These are phyloP conservation scores for Drosophila affinis DNA, from an alignment of 2,888 invertebrate species.

Conservation along the genomic window DNA sequence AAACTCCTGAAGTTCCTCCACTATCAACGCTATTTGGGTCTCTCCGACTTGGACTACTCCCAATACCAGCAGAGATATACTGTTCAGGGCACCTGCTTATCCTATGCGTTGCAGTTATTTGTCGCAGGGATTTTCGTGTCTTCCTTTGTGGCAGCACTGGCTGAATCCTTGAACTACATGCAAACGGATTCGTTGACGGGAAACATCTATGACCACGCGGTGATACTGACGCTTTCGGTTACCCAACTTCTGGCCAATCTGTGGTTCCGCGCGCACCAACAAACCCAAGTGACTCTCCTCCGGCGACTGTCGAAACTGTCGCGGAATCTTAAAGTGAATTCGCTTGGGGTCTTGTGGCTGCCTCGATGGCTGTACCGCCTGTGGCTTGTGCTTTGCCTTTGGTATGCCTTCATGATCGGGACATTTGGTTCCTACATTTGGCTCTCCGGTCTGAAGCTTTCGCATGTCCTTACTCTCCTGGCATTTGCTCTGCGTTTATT, in stretches of 20 bases:
- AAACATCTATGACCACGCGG: constrained; percentile 42
- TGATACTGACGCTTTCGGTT: constrained; percentile 29
- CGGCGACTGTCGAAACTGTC: constrained; percentile 16
- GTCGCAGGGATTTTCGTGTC: constrained; percentile 21
- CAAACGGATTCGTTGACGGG: constrained; percentile 20
- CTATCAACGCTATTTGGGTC: constrained; percentile 57
- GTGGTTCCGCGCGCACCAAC: constrained; percentile 52
- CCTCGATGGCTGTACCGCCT: constrained; percentile 36
- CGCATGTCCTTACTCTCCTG: constrained; percentile 20
- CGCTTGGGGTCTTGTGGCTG: neutral
- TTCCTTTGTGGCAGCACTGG: constrained; percentile 18
- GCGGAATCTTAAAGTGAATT: neutral
- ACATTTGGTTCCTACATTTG: neutral
- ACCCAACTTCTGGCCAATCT: constrained; percentile 48
- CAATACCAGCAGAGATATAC: constrained; percentile 4
- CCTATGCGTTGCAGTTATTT: neutral
- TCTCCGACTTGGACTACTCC: constrained; percentile 43
- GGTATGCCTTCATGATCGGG: constrained; percentile 7
- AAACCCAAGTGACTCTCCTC: constrained; percentile 33
- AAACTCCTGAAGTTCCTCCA: constrained; percentile 31
- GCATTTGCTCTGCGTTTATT: constrained; percentile 36
- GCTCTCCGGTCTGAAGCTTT: neutral
- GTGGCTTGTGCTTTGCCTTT: constrained; percentile 29
- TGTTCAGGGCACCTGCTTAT: constrained; percentile 18
- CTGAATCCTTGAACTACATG: constrained; percentile 32